Conservation (phyloP, 1,140 invertebrate genomes). For the Solen grandis region DNA sequence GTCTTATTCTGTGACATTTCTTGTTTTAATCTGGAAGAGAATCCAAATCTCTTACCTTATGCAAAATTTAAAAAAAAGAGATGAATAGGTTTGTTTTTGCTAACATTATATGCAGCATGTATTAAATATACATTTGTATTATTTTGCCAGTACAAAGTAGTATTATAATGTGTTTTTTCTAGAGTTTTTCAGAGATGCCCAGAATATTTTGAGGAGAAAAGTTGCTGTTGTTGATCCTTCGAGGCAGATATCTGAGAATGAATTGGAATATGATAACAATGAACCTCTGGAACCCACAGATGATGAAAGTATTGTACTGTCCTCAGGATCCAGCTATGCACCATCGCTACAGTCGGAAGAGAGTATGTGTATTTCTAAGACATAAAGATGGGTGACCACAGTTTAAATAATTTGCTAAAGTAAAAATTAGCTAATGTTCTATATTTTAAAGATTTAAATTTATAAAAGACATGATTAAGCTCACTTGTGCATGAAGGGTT, state of each 20-base stretch:
- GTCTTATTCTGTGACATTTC: too few species aligned
- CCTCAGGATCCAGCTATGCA: constrained; percentile 24
- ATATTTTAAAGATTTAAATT: constrained; percentile 19
- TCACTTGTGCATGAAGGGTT: constrained; percentile 7
- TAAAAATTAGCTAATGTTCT: not conserved
- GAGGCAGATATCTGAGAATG: constrained; percentile 13
- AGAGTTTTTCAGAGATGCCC: not conserved
- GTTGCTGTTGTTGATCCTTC: constrained; percentile 35
- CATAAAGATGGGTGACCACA: constrained; percentile 5
- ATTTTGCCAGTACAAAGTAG: too few species aligned
- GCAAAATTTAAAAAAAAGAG: too few species aligned
- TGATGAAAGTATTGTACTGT: constrained; percentile 36
- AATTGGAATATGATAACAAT: constrained; percentile 17
- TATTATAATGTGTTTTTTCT: not conserved
- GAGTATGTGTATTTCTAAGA: constrained; percentile 25
- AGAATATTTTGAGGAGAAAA: constrained; percentile 1
- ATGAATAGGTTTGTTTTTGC: too few species aligned
- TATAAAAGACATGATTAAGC: too few species aligned
- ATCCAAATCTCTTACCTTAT: too few species aligned
- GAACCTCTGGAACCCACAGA: constrained; percentile 20
- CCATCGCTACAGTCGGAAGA: constrained; percentile 24
- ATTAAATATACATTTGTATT: too few species aligned
- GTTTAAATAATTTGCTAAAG: constrained; percentile 14
- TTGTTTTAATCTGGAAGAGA: too few species aligned
- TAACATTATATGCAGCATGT: too few species aligned